phyloP scores from a whole-genome alignment of 2,888 invertebrate genomes.

The Phengaris alcon region DNA sequence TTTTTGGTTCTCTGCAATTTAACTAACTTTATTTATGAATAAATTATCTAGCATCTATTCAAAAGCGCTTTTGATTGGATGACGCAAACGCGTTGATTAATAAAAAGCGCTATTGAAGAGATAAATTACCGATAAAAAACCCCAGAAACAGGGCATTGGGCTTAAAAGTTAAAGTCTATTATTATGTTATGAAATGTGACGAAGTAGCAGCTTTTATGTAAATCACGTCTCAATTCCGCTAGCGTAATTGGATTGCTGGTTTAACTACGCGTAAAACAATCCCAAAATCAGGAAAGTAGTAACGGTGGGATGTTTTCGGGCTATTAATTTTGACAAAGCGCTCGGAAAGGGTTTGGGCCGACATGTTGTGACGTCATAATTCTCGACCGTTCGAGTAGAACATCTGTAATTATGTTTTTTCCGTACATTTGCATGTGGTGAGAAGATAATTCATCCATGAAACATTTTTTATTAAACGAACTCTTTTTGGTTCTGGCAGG shows the following conservation, averaged over 20 bases:
- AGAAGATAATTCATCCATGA: too few relatives aligned
- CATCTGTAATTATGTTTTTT: conserved; percentile 30
- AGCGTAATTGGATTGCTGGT: conserved; percentile 74
- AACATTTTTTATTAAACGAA: too few relatives aligned
- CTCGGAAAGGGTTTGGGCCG: conserved; percentile 66
- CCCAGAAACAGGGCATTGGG: too few relatives aligned
- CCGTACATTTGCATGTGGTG: not conserved
- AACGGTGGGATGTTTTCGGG: conserved; percentile 62
- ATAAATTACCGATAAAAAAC: too few relatives aligned
- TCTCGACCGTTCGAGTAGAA: conserved; percentile 35
- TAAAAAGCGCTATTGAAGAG: too few relatives aligned
- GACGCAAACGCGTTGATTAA: too few relatives aligned
- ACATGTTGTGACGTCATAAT: conserved; percentile 65
- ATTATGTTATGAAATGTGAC: not conserved
- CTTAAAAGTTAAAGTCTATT: not conserved
- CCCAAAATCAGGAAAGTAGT: conserved; percentile 69
- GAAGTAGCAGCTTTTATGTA: not conserved
- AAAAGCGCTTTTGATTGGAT: too few relatives aligned
- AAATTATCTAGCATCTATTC: too few relatives aligned
- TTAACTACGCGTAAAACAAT: conserved; percentile 78
- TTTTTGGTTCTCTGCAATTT: not conserved
- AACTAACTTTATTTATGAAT: too few relatives aligned
- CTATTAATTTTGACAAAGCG: conserved; percentile 76
- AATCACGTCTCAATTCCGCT: conserved; percentile 53
- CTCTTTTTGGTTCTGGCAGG: too few relatives aligned